These are phyloP conservation scores for Plagodis pulveraria DNA, from an alignment of 2,888 invertebrate genomes.

Conservation along the genomic window DNA sequence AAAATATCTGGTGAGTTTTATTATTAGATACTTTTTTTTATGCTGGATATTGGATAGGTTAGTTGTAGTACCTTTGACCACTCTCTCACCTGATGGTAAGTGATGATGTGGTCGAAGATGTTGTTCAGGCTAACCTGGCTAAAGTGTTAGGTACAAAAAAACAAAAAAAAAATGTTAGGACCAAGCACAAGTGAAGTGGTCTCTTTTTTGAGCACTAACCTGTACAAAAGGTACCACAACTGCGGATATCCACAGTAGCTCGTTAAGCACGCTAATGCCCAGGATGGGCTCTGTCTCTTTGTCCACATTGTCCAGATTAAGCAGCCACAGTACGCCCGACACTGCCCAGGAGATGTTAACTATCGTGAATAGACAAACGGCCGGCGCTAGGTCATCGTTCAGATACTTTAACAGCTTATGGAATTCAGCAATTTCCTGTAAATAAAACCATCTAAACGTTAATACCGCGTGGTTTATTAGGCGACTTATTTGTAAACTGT, in stretches of 20 bases:
- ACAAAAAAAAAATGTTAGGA: no score
- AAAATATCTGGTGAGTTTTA: no score
- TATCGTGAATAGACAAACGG: constrained; percentile 91
- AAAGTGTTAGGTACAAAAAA: no score
- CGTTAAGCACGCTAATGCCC: constrained; percentile 86
- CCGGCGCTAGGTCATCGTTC: constrained; percentile 90
- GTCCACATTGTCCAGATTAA: constrained; percentile 85
- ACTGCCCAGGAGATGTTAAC: constrained; percentile 90
- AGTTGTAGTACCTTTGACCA: no score
- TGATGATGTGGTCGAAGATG: no score
- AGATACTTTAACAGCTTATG: constrained; percentile 90
- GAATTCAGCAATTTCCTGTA: constrained; percentile 91
- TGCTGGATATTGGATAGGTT: no score
- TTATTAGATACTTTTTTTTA: no score
- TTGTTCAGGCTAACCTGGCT: no score
- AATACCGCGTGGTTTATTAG: no score
- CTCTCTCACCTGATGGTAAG: no score
- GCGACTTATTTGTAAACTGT: no score
- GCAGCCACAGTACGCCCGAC: constrained; percentile 89
- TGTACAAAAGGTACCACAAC: constrained; percentile 89
- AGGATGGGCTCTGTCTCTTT: constrained; percentile 83
- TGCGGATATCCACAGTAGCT: constrained; percentile 87
- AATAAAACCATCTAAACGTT: neutral
- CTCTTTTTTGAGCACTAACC: constrained; percentile 58
- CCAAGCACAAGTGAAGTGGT: no score